Percentiles rank a stretch among this genome's conserved stretches.
These are phyloP conservation scores for Enoplosus armatus DNA, from an alignment of 2,797 vertebrate species.

Conservation along the genomic window DNA sequence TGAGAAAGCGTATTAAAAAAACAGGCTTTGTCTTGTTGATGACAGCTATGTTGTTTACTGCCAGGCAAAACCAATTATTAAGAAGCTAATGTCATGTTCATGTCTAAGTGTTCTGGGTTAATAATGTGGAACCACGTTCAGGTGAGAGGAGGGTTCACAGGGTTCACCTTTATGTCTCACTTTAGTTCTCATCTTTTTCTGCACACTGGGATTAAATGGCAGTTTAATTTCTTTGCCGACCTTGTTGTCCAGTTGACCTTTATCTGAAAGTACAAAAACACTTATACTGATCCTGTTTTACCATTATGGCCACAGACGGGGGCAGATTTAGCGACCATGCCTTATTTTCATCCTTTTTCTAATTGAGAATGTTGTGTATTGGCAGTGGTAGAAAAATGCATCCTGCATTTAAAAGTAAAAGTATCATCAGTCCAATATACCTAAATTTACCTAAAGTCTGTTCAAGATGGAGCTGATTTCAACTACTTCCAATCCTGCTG, in stretches of 20 bases:
- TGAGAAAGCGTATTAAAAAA: constrained; percentile 39
- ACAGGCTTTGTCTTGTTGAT: constrained; percentile 46
- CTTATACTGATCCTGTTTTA: neutral
- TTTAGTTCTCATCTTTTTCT: constrained; percentile 19
- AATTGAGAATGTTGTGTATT: neutral
- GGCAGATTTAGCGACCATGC: neutral
- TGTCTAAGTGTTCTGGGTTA: constrained; percentile 50
- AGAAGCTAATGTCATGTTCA: constrained; percentile 57
- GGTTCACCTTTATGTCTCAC: constrained; percentile 47
- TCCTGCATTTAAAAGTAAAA: neutral
- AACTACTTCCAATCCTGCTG: neutral
- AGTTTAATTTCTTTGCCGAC: constrained; percentile 39
- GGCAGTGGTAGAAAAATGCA: neutral
- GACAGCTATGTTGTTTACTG: constrained; percentile 61
- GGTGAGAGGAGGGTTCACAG: constrained; percentile 28
- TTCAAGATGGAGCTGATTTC: neutral
- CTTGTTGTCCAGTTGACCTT: constrained; percentile 33
- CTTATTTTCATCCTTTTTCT: neutral
- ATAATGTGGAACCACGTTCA: constrained; percentile 44
- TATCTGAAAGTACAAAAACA: constrained; percentile 12
- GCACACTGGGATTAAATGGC: constrained; percentile 33
- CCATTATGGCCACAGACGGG: neutral
- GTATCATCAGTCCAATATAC: too few relatives aligned
- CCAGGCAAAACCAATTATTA: constrained; percentile 42
- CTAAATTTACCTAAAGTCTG: neutral